phyloP scores from a whole-genome alignment of 1,140 invertebrate genomes.

The Aphelenchoides besseyi region DNA sequence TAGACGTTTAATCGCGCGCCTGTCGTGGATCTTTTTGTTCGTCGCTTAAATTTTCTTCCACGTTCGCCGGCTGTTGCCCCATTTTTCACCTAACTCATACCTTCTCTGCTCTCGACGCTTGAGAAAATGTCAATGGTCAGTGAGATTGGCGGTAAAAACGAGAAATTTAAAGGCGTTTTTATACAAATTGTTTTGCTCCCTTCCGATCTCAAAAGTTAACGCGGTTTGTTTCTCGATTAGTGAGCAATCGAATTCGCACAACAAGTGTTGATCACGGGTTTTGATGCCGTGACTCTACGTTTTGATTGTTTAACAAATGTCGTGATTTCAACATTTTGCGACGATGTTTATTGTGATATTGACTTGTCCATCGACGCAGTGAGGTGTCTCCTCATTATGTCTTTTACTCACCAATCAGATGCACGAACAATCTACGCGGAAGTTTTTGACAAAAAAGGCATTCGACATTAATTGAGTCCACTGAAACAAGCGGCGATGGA shows the following conservation, averaged over 20 bases:
- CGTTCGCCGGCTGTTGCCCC: neutral
- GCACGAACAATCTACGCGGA: neutral
- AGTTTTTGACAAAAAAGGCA: neutral
- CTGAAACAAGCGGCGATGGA: neutral
- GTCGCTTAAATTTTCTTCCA: neutral
- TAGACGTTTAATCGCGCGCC: too few species aligned
- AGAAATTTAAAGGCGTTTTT: neutral
- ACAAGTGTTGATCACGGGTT: too few species aligned
- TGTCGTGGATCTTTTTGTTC: neutral
- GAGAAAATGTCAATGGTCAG: neutral
- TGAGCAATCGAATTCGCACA: too few species aligned
- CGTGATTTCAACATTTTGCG: too few species aligned
- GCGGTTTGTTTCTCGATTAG: neutral
- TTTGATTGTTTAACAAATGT: too few species aligned
- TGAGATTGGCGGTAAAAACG: neutral
- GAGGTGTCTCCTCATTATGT: too few species aligned
- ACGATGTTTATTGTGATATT: too few species aligned
- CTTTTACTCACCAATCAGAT: neutral
- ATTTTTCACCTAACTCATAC: neutral
- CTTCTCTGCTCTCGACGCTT: neutral
- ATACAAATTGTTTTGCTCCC: neutral
- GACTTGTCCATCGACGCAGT: too few species aligned
- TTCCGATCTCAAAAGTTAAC: neutral
- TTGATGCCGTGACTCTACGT: too few species aligned
- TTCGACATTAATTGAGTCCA: neutral